Evolutionary conservation across 2,113 vertebrate species (phyloP).

Genomic region (Geothlypis trichas): DNA sequence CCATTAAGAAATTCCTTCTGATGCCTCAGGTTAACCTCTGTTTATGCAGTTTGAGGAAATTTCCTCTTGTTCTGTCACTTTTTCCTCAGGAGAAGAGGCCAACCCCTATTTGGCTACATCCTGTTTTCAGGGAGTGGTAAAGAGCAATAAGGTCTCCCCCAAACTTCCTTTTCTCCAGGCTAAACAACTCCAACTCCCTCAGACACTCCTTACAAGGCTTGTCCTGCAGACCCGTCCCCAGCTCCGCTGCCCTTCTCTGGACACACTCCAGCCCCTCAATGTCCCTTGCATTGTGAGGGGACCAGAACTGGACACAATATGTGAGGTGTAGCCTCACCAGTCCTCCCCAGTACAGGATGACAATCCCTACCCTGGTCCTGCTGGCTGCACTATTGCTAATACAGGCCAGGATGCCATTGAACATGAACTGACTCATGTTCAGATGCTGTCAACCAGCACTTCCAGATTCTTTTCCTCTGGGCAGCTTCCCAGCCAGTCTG

Average conservation of each 20-base stretch:
- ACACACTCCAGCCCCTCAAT: fast-evolving
- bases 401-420: neutral
- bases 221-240: neutral
- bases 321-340: neutral
- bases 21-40: neutral
- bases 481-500: neutral
- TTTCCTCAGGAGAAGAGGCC: neutral
- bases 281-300: neutral
- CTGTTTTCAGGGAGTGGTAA: neutral
- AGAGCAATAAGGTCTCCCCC: neutral
- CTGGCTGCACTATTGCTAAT: neutral
- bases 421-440: neutral
- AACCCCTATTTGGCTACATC: fast-evolving
- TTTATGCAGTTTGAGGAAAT: neutral
- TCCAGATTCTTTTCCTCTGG: neutral
- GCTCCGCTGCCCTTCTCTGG: neutral
- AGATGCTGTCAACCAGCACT: neutral
- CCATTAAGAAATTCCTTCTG: neutral
- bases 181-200: neutral
- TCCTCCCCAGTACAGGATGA: fast-evolving
- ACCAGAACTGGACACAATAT: fast-evolving
- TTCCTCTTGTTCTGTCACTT: neutral
- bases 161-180: neutral
- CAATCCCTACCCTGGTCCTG: neutral
- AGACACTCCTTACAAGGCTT: no score